Evolutionary conservation across 1,140 invertebrate genomes (phyloP), one percentile per base, ranked within the genome.

Genomic region (Bombus turneri): DNA sequence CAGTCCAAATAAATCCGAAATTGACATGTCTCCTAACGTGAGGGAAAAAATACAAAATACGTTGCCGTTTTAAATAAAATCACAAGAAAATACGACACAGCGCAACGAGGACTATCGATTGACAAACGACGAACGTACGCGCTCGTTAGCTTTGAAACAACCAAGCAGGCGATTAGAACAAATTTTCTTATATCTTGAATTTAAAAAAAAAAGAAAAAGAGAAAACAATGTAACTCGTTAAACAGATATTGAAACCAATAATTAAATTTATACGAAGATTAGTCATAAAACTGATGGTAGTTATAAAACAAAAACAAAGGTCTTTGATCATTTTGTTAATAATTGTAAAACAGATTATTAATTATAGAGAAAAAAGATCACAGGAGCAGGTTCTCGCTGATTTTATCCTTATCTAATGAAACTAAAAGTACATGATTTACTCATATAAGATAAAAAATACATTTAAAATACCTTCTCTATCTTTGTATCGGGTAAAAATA

Each of bases 1-100:
- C 64, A 96, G 90, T 59, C 95, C 96, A 69, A 96, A 94, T 82
- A 96, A 91, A 90, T 96, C 96, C 69, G 95, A 93, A 86, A 96
- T 95, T 15, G 95, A 95, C 91, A 95, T 96, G 80, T 94, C 94
- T 75, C 79, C 92, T 93, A 81, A 28, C 0, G 39, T 18, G 28
- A 39, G n/a, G 18, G 8, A 81, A 31, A 22, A 76, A 73, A 78
- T 74, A 31, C 72, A 57, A 83, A 43, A 86, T 80, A 37, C 25
- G 57, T 62, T 73, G 13, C 10, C 22, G 10, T 68, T 81, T 85
- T 28, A 34, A 86, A 37, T 41, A 75, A 85, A 71, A 47, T 74
- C 78, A 53, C 37, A 13, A 25, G 41, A 66, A 80, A 37, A 85
- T 53, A 74, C 15, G 25, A 25, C 66, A 68, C 34, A 37, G 43